Evolutionary conservation across 2,888 invertebrate genomes (phyloP), one percentile per base, ranked within the genome.

Genomic region (Napeogenes inachia): DNA sequence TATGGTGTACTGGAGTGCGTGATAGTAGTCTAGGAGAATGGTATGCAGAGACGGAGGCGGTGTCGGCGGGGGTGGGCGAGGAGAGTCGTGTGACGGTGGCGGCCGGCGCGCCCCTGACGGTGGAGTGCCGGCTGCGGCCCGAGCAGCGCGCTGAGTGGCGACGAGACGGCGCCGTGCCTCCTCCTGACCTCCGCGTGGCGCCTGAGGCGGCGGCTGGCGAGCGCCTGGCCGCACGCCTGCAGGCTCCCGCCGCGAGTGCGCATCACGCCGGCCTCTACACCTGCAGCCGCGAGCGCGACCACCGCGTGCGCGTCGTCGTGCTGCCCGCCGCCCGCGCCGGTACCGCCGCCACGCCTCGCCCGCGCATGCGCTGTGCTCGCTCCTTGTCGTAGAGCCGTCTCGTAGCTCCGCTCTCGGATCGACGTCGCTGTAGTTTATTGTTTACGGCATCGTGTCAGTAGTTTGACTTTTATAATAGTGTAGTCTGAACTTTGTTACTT

Each of bases 91-190:
- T 82, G 77, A 65, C 71, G 75, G 85, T 82, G 78, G 71, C 66
- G 67, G 78, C 71, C 74, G 87, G 87, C 71, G 80, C 78, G 72
- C 85, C 85, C 76, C 82, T 86, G 57, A 72, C 74, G 50, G 81
- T 86, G 77, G 84, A 82, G 83, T 86, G 87, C 72, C 72, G 78
- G 71, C 78, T 86, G 81, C 81, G 85, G 61, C 70, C 77, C 63
- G 81, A 72, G 69, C 73, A 72, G 69, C 70, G 63, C 61, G 68
- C 67, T 42, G 68, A 69, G 66, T 71, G 72, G 73, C 72, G 65
- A 66, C 77, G 76, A 69, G 78, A 80, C 73, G 85, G 81, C 62
- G 73, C 73, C 67, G 72, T 73, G 67, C 74, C 74, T 75, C 81
- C 76, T 54, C 71, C 75, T 70, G 82, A 78, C 74, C 67, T 70